Conservation (phyloP, 2,113 vertebrate genomes). For the Phyllostomus hastatus region DNA sequence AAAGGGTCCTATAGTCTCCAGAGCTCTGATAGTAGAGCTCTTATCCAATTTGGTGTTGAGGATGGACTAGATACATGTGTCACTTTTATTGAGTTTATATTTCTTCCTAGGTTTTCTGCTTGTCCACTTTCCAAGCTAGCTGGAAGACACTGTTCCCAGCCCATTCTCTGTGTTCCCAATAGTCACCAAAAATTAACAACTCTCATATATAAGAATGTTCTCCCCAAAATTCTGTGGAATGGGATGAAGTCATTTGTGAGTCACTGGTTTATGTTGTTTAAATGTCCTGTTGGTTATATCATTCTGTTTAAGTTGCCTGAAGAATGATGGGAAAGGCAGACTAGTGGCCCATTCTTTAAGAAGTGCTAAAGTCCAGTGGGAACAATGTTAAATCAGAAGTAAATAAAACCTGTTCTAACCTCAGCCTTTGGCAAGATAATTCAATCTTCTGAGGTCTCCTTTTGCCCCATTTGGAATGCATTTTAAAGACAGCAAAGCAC, state of each 20-base stretch:
- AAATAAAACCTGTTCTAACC: constrained; percentile 31
- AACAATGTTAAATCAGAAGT: constrained; percentile 14
- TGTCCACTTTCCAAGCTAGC: background rate
- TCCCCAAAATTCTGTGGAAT: background rate
- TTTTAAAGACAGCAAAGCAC: constrained; percentile 1
- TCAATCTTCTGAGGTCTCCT: background rate
- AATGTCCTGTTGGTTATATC: background rate
- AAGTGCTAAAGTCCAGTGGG: constrained; percentile 3
- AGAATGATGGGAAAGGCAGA: constrained; percentile 28
- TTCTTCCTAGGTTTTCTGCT: background rate
- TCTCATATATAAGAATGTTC: background rate
- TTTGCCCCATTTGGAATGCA: background rate
- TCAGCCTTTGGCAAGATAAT: background rate
- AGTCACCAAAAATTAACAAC: constrained; percentile 21
- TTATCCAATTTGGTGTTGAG: background rate
- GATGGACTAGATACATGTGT: background rate
- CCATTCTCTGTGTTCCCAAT: background rate
- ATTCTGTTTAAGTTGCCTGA: background rate
- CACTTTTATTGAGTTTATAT: constrained; percentile 2
- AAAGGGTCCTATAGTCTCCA: background rate
- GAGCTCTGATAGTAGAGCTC: background rate
- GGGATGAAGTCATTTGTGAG: background rate
- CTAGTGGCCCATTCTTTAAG: background rate
- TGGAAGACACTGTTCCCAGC: background rate
- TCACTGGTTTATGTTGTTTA: constrained; percentile 2